Percentiles rank a stretch among this genome's conserved stretches.
phyloP scores from a whole-genome alignment of 1,140 invertebrate species.

The Zaprionus nigranus region DNA sequence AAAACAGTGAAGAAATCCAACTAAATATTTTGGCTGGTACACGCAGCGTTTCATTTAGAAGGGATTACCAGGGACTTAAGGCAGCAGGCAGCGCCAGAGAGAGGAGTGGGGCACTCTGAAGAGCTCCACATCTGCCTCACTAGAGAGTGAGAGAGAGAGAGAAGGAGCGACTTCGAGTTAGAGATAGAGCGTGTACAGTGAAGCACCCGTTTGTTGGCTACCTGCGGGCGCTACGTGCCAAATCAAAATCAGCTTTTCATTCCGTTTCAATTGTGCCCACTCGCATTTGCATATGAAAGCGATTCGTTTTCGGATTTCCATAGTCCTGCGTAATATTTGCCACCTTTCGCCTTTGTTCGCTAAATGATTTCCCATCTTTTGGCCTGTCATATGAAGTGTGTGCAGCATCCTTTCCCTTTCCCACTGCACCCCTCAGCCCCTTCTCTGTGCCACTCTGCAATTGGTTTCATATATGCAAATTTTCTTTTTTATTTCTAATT shows the following conservation, averaged over 20 bases:
- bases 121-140: constrained; percentile 57
- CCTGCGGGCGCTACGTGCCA: constrained; percentile 65
- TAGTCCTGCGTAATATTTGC: constrained; percentile 65
- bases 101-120: constrained; percentile 16
- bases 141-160: not conserved
- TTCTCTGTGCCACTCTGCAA: constrained; percentile 30
- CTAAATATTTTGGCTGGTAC: constrained; percentile 56
- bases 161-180: not conserved
- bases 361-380: constrained; percentile 69
- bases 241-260: constrained; percentile 79
- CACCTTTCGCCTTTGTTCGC: constrained; percentile 65
- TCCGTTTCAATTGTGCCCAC: constrained; percentile 49
- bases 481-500: constrained; percentile 36
- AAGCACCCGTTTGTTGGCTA: constrained; percentile 20
- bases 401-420: constrained; percentile 51
- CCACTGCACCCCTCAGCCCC: not conserved
- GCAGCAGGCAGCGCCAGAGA: not conserved
- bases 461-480: constrained; percentile 78
- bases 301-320: constrained; percentile 46
- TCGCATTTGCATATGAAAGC: constrained; percentile 80
- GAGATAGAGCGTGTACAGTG: constrained; percentile 27
- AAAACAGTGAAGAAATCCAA: constrained; percentile 38
- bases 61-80: constrained; percentile 56
- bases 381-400: constrained; percentile 60
- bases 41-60: constrained; percentile 71